Base-by-base conservation (phyloP, 1,140 invertebrate species). In the Thaumetopoea pityocampa region DNA sequence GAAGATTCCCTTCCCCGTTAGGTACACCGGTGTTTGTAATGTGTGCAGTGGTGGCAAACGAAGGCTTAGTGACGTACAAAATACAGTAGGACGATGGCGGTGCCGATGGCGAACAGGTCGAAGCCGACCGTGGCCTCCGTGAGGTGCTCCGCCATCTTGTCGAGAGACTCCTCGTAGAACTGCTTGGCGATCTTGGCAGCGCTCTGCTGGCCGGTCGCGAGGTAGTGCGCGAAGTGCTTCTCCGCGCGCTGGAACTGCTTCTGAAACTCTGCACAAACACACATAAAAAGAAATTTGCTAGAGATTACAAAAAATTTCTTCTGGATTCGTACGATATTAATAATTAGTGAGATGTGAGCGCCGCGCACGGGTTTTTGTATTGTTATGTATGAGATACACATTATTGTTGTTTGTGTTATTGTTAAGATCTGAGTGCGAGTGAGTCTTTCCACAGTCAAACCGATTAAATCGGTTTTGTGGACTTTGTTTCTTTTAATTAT, bases 131-230 rank as follows among this genome's bases (percentile, higher is more conserved):
- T 76, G n/a, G 73, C 85, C 14, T 70, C 85, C 0, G 79, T 74
- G 3, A 89, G 67, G 20, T 73, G 60, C 11, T 85, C 64, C 34
- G 87, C 78, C 88, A 90, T 89, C 18, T 77, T 83, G 1, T 67
- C 64, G 0, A 89, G 60, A 0, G 87, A 82, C n/a, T 73, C 70
- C 2, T 81, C 67, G 50, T 90, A 90, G 35, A 87, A 85, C 27
- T 73, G 52, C 33, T 86, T 65, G 11, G 88, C 86, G 20, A 86
- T 82, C 34, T 86, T 73, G 0, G 81, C 79, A 4, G 84, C 82
- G 18, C 74, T 80, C 37, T 66, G 61, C 10, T 84, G 70, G 5
- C 78, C 67, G 0, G 83, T 73, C 1, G 74, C 79, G 4, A 90
- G 46, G 79, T 80, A 89, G 11, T 80, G 80, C 1, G 61, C 59